Evolutionary conservation across 2,888 invertebrate genomes (phyloP).

Genomic region (Drosophila pseudotakahashii): DNA sequence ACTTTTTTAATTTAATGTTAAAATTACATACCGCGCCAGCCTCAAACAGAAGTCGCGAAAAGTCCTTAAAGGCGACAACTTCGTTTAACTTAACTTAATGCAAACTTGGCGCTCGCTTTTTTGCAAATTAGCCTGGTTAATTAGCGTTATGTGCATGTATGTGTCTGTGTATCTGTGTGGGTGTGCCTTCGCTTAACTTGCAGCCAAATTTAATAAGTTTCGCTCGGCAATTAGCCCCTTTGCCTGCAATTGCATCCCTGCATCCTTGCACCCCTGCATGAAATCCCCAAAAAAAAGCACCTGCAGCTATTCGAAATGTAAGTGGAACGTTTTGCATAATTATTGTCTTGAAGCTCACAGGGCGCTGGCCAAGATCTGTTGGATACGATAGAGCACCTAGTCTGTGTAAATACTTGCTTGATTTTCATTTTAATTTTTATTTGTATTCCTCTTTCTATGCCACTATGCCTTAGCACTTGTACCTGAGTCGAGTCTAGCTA

Average conservation of each 20-base stretch:
- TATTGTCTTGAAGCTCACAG: conserved; percentile 39
- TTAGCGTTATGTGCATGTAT: conserved; percentile 53
- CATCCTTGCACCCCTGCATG: conserved; percentile 70
- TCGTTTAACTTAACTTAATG: conserved; percentile 56
- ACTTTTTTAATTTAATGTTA: conserved; percentile 74
- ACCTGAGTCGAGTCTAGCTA: conserved; percentile 25
- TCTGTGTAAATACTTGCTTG: conserved; percentile 25
- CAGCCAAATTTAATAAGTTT: conserved; percentile 63
- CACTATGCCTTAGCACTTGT: conserved; percentile 11
- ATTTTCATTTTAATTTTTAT: conserved; percentile 1
- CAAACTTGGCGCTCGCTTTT: conserved; percentile 41
- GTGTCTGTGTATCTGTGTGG: conserved; percentile 20
- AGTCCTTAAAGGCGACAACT: conserved; percentile 57
- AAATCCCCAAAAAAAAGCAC: conserved; percentile 30
- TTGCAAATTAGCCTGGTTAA: conserved; percentile 64
- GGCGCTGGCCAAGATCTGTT: conserved; percentile 9
- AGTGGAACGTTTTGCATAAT: conserved; percentile 18
- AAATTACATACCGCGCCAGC: conserved; percentile 48
- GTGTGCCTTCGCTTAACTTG: conserved; percentile 47
- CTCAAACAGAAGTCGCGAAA: conserved; percentile 17
- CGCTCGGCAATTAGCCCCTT: conserved; percentile 53
- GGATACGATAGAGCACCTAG: conserved; percentile 4
- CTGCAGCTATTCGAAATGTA: conserved; percentile 20
- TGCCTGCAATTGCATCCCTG: conserved; percentile 53
- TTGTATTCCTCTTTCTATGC: no score